Evolutionary conservation across 2,888 invertebrate genomes (phyloP).

Genomic region (Patella depressa): DNA sequence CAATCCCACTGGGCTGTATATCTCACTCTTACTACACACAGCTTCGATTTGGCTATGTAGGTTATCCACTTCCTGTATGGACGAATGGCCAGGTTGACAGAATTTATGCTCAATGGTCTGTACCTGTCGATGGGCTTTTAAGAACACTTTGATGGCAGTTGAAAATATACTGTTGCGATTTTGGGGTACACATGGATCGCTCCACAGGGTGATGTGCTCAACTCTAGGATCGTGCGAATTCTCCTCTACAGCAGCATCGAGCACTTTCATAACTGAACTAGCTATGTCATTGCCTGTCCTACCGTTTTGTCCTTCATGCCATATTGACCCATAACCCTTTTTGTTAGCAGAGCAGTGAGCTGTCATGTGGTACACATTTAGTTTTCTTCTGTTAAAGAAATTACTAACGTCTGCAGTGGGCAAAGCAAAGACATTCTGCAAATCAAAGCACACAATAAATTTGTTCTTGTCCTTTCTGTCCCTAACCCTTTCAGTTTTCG

Average conservation of each 20-base stretch:
- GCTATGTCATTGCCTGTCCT: constrained; percentile 17
- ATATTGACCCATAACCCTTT: constrained; percentile 1
- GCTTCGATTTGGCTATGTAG: not conserved
- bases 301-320: constrained; percentile 17
- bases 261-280: constrained; percentile 2
- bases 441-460: constrained; percentile 19
- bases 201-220: constrained; percentile 14
- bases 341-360: constrained; percentile 13
- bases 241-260: not conserved
- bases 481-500: not conserved
- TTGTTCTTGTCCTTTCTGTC: not conserved
- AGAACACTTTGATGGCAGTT: constrained; percentile 14
- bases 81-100: constrained; percentile 13
- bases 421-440: constrained; percentile 17
- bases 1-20: not conserved
- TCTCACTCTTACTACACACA: not conserved
- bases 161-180: constrained; percentile 9
- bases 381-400: constrained; percentile 15
- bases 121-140: not conserved
- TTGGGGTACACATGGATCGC: constrained; percentile 21
- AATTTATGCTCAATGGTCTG: constrained; percentile 13
- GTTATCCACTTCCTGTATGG: constrained; percentile 18
- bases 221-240: not conserved
- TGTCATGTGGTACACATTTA: constrained; percentile 14
- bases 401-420: constrained; percentile 8